Conservation (phyloP, 2,113 vertebrate species). For the Anthoscopus minutus region DNA sequence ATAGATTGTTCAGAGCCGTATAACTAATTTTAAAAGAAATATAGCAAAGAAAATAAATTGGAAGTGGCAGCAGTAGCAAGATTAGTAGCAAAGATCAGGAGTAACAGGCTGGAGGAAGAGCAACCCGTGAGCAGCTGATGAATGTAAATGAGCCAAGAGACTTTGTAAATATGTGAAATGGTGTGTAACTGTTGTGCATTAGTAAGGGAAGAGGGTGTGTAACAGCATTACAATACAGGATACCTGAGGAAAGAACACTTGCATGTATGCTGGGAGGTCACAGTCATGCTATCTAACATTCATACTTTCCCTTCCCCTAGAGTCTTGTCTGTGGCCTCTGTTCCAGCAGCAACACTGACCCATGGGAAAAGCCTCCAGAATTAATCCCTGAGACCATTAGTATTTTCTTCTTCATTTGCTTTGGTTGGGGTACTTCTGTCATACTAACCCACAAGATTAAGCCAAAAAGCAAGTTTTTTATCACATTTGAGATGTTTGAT, state of each 20-base stretch:
- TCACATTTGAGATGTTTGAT: not conserved
- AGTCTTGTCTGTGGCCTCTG: accelerated
- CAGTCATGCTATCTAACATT: accelerated
- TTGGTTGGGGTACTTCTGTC: not conserved
- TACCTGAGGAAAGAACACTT: not conserved
- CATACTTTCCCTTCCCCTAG: not conserved
- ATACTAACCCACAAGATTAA: not conserved
- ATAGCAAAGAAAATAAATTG: constrained; percentile 18
- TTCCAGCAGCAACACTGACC: not conserved
- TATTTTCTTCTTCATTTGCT: not conserved
- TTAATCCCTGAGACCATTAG: not conserved
- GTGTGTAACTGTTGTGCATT: not conserved
- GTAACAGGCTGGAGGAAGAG: not conserved
- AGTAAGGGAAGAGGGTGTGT: not conserved
- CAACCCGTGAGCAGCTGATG: not conserved
- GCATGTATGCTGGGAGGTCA: accelerated
- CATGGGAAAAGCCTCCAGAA: not conserved
- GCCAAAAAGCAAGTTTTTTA: not conserved
- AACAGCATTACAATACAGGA: not conserved
- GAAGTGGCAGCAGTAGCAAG: constrained; percentile 1
- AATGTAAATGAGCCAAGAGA: not conserved
- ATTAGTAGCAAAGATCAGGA: constrained; percentile 5
- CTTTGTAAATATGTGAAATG: not conserved
- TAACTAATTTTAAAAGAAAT: constrained; percentile 30
- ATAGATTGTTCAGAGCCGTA: constrained; percentile 16